These are phyloP conservation scores for Drosophila repleta DNA, from an alignment of 1,140 invertebrate species.

Conservation along the genomic window DNA sequence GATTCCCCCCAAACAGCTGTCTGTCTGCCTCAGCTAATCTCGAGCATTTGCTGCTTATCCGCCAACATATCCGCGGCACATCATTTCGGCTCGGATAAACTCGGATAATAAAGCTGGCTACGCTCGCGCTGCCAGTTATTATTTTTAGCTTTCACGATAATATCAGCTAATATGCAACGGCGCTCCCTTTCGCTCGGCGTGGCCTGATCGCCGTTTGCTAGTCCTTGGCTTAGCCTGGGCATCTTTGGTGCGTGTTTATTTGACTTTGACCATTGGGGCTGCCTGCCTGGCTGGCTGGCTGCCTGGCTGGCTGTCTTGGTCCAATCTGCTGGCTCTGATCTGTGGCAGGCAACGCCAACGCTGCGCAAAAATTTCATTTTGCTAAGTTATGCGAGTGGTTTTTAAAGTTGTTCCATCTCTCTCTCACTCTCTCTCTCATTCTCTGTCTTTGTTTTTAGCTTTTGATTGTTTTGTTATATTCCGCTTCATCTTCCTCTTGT, in stretches of 20 bases:
- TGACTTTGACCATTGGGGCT: slow-evolving; percentile 60
- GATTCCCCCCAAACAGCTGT: background rate
- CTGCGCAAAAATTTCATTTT: slow-evolving; percentile 30
- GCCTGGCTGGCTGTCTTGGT: slow-evolving; percentile 8
- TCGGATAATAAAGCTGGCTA: slow-evolving; percentile 5
- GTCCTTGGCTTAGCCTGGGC: slow-evolving; percentile 20
- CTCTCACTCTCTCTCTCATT: background rate
- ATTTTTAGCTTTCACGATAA: slow-evolving; percentile 58
- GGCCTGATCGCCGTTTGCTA: slow-evolving; percentile 22
- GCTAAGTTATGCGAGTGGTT: slow-evolving; percentile 39
- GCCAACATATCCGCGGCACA: background rate
- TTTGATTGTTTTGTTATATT: slow-evolving; percentile 41
- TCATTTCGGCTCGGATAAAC: background rate
- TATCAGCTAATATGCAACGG: slow-evolving; percentile 62
- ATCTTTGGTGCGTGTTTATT: slow-evolving; percentile 71
- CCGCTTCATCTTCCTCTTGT: slow-evolving; percentile 5
- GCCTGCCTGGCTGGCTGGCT: too few species aligned
- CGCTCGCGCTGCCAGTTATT: slow-evolving; percentile 38
- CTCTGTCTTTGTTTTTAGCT: slow-evolving; percentile 16
- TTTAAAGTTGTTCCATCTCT: slow-evolving; percentile 23
- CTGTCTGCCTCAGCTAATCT: background rate
- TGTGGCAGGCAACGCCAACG: slow-evolving; percentile 70
- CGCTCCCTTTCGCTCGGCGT: slow-evolving; percentile 53
- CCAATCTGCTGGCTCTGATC: slow-evolving; percentile 58
- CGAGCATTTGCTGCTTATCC: slow-evolving; percentile 1